A percentile compares a stretch with the other conserved stretches of the same genome.
Conservation (phyloP, 2,113 vertebrate genomes). For the Lepisosteus oculatus region DNA sequence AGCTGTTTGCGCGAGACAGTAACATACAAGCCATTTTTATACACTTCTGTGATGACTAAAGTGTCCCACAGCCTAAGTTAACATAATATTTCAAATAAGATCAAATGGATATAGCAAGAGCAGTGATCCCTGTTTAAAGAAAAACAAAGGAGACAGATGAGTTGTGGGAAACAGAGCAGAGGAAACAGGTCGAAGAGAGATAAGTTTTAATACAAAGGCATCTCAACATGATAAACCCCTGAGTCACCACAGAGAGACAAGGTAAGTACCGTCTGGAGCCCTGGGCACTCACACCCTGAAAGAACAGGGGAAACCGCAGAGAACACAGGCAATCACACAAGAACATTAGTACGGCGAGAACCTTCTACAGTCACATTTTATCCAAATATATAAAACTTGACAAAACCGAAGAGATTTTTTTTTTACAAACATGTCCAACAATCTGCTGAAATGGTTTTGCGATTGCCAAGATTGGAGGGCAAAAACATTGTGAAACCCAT, state of each 20-base stretch:
- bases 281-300: neutral
- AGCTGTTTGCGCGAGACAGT: too few relatives aligned
- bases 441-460: too few relatives aligned
- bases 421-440: too few relatives aligned
- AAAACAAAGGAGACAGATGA: neutral
- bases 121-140: neutral
- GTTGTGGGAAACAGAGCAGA: neutral
- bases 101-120: neutral
- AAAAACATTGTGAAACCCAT: neutral
- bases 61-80: too few relatives aligned
- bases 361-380: neutral
- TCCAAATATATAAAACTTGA: neutral
- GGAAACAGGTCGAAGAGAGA: neutral
- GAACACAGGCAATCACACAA: neutral
- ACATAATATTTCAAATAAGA: too few relatives aligned
- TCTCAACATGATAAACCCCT: neutral
- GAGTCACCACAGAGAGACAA: neutral
- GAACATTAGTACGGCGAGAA: neutral
- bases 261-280: neutral
- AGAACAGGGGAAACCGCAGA: neutral
- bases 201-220: conserved; percentile 21
- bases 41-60: too few relatives aligned
- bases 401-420: neutral
- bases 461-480: too few relatives aligned
- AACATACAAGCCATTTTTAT: too few relatives aligned